Conservation (phyloP, 92 coral and sea anemone genomes). For the Heliopora coerulea region DNA sequence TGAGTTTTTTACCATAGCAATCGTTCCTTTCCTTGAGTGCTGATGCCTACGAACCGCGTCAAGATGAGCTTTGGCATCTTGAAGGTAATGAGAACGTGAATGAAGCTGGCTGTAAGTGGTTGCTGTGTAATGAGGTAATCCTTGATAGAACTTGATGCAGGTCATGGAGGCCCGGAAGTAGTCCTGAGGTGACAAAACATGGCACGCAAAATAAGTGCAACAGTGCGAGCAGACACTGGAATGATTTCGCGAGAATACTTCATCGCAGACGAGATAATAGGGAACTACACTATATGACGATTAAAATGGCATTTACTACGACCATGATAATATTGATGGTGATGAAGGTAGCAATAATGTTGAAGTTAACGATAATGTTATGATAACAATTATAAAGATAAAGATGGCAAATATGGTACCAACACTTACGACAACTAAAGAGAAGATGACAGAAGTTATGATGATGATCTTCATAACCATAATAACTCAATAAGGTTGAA, state of each 20-base stretch:
- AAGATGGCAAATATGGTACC: no score
- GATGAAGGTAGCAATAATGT: background rate
- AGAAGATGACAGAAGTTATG: no score
- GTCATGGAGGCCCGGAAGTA: conserved; percentile 97
- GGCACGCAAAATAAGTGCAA: background rate
- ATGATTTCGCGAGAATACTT: no score
- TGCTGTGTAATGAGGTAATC: conserved; percentile 69
- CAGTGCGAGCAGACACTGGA: background rate
- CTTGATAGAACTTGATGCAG: conserved; percentile 90
- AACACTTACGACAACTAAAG: no score
- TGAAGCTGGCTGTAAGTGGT: conserved; percentile 74
- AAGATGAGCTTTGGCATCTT: conserved; percentile 77
- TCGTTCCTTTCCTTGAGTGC: conserved; percentile 80
- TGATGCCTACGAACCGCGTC: conserved; percentile 85
- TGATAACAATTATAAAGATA: no score
- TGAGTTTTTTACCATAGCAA: conserved; percentile 68
- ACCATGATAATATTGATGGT: background rate
- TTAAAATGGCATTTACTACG: background rate
- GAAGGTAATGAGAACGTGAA: conserved; percentile 75
- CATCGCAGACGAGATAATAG: no score
- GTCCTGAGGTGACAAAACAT: conserved; percentile 58
- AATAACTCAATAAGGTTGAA: no score
- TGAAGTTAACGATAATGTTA: no score
- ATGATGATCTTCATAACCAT: no score
- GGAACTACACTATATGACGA: no score